Evolutionary conservation across 2,113 vertebrate species (phyloP).

Genomic region (Pithys albifrons): DNA sequence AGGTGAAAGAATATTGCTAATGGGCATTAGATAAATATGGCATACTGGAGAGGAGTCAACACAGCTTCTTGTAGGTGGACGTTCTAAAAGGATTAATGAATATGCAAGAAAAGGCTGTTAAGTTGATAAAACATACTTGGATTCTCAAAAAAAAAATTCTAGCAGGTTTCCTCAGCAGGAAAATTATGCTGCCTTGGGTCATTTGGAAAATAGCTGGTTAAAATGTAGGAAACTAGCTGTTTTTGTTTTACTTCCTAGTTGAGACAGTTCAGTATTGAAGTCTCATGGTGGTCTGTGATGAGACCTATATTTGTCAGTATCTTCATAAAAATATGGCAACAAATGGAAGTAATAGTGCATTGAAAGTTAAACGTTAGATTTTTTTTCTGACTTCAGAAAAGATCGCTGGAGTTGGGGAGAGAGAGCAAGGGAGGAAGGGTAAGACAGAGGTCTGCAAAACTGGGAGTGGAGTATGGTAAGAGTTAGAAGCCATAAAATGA

Average conservation of each 20-base stretch:
- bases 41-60: not conserved
- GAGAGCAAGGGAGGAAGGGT: accelerated
- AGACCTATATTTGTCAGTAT: not conserved
- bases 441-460: not conserved
- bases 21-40: not conserved
- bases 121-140: not conserved
- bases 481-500: not conserved
- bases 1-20: not conserved
- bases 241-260: not conserved
- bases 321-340: not conserved
- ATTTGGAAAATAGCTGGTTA: not conserved
- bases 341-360: not conserved
- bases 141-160: not conserved
- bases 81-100: not conserved
- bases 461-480: not conserved
- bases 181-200: not conserved
- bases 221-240: not conserved
- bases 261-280: not conserved
- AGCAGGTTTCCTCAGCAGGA: not conserved
- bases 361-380: not conserved
- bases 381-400: not conserved
- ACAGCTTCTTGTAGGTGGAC: not conserved
- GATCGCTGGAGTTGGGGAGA: not conserved
- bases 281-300: not conserved
- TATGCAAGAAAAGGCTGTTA: not conserved